These are phyloP conservation scores for Lepidonotus clava DNA, from an alignment of 2,888 invertebrate species.

Conservation along the genomic window DNA sequence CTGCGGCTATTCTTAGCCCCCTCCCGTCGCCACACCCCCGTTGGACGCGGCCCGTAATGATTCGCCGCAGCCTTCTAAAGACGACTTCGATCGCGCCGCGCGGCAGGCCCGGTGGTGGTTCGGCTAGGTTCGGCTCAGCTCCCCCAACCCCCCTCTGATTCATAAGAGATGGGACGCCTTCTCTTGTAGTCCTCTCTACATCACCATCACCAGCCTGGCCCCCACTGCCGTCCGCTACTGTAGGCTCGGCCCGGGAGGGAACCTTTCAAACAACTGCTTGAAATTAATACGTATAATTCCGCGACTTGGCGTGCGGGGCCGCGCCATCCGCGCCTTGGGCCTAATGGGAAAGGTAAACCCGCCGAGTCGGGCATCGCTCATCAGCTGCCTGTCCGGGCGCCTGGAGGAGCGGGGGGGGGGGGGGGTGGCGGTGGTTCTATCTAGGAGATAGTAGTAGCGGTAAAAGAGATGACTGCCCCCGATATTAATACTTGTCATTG, in stretches of 20 bases:
- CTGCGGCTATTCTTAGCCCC: conserved; percentile 41
- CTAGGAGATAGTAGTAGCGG: too few species aligned
- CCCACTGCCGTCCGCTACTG: neutral
- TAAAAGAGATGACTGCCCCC: neutral
- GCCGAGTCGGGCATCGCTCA: neutral
- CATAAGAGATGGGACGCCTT: neutral
- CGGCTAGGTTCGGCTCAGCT: neutral
- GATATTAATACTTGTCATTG: conserved; percentile 29
- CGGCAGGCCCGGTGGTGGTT: neutral
- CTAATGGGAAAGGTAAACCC: conserved; percentile 47
- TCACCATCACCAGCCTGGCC: neutral
- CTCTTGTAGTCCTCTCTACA: too few species aligned
- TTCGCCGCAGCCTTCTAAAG: conserved; percentile 38
- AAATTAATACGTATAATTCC: conserved; percentile 48
- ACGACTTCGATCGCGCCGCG: conserved; percentile 24
- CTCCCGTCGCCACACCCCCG: neutral
- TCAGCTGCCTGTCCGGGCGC: neutral
- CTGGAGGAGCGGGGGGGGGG: neutral
- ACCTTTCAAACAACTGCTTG: conserved; percentile 47
- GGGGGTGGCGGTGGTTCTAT: neutral
- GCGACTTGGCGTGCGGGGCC: conserved; percentile 4
- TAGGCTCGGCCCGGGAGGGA: too few species aligned
- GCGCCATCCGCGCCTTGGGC: neutral
- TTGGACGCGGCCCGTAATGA: conserved; percentile 1
- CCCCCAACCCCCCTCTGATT: neutral